Evolutionary conservation across 1,140 invertebrate species (phyloP).

Genomic region (Drosophila watanabei): DNA sequence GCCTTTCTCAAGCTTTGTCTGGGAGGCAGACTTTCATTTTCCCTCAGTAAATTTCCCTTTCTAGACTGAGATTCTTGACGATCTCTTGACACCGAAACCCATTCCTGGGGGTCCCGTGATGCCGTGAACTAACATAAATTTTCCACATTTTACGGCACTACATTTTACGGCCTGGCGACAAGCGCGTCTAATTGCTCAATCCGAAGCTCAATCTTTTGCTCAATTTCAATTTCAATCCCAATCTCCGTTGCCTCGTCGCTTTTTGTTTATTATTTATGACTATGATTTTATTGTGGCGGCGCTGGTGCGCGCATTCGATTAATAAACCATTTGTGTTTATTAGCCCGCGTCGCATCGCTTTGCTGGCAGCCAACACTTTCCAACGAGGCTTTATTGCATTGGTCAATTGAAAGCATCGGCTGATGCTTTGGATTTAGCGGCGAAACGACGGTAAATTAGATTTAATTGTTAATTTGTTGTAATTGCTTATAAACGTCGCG

Average conservation of each 20-base stretch:
- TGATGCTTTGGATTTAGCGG: constrained; percentile 7
- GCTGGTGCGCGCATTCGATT: constrained; percentile 62
- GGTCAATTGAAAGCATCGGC: constrained; percentile 36
- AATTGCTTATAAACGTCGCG: constrained; percentile 66
- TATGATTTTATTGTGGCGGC: constrained; percentile 46
- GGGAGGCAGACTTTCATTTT: constrained; percentile 20
- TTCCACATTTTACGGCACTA: constrained; percentile 39
- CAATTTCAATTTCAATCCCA: constrained; percentile 47
- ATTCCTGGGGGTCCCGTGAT: constrained; percentile 18
- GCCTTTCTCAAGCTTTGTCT: constrained; percentile 8
- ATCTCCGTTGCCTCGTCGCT: constrained; percentile 31
- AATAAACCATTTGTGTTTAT: constrained; percentile 78
- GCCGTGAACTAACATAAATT: constrained; percentile 52
- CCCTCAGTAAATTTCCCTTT: constrained; percentile 5
- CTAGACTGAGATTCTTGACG: not conserved
- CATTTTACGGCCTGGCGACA: constrained; percentile 47
- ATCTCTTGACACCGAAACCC: not conserved
- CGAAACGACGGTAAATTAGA: constrained; percentile 53
- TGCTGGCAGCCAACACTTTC: constrained; percentile 69
- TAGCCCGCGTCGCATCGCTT: constrained; percentile 60
- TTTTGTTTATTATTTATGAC: constrained; percentile 46
- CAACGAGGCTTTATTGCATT: constrained; percentile 24
- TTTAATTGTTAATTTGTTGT: constrained; percentile 71
- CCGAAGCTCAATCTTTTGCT: constrained; percentile 23
- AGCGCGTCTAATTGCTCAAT: constrained; percentile 70